phyloP scores from a whole-genome alignment of 2,888 invertebrate genomes.

The Plutella xylostella region DNA sequence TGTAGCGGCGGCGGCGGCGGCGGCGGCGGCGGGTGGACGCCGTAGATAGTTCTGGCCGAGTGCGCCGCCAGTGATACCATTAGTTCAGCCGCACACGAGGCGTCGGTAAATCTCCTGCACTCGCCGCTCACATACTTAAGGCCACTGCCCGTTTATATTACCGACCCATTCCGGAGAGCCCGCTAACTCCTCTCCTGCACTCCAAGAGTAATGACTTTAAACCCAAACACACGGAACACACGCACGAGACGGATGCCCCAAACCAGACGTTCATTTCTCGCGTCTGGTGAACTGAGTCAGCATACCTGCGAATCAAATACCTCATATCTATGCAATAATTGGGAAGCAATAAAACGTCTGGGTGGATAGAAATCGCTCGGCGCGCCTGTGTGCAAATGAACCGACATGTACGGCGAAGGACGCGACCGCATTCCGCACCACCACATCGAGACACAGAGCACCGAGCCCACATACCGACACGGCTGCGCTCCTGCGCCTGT shows the following conservation, averaged over 20 bases:
- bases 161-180: slow-evolving; percentile 4
- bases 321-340: slow-evolving; percentile 43
- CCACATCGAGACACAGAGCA: slow-evolving; percentile 45
- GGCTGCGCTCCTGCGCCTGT: slow-evolving; percentile 28
- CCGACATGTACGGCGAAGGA: slow-evolving; percentile 59
- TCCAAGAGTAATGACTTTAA: slow-evolving; percentile 4
- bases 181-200: slow-evolving; percentile 3
- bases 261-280: no score
- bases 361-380: slow-evolving; percentile 35
- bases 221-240: background rate
- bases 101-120: slow-evolving; percentile 33
- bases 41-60: slow-evolving; percentile 7
- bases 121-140: slow-evolving; percentile 5
- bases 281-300: no score
- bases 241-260: slow-evolving; percentile 17
- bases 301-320: no score
- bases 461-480: slow-evolving; percentile 43
- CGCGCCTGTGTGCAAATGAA: slow-evolving; percentile 62
- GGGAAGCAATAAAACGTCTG: slow-evolving; percentile 49
- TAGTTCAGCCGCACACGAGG: slow-evolving; percentile 32
- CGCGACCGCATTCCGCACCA: slow-evolving; percentile 66
- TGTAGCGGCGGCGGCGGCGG: background rate
- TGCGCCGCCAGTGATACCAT: slow-evolving; percentile 6
- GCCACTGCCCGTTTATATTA: slow-evolving; percentile 7
- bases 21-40: background rate